Evolutionary conservation across 2,113 vertebrate species (phyloP), one percentile per base, ranked within the genome.

Genomic region (Nestor notabilis): DNA sequence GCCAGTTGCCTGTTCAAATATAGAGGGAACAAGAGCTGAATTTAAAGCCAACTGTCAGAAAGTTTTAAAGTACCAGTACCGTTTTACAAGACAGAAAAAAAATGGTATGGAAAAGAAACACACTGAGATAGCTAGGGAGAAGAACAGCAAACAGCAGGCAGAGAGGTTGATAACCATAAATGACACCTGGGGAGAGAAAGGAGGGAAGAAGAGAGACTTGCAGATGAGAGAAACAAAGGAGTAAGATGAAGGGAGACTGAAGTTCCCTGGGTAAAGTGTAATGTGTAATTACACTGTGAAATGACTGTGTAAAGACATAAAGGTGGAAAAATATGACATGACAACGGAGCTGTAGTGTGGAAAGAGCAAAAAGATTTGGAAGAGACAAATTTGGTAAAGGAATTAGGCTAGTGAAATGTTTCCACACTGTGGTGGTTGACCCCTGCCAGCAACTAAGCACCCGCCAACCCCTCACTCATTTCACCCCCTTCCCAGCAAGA

Each of bases 401-500:
- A 70, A 44, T 55, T 66, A 31, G 20, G 12, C 44, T 69, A 56
- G 14, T 64, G 60, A 69, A 87, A 56, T 7, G 23, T 63, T 92
- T 83, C 47, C 74, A 9, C 7, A 9, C 11, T 53, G 19, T 12
- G 3, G 19, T 75, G 23, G 17, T n/a, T 87, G 43, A 74, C 15
- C 19, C 9, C 49, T 64, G 37, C 4, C 37, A 58, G 29, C 28
- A 84, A 13, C 61, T 49, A 39, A 55, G 39, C 39, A 71, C 15
- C 9, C 39, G 65, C 11, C 19, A 76, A 31, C 6, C 17, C 17
- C 35, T 55, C 35, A 44, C 11, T 37, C 44, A 75, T 5, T 76
- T 70, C 24, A 81, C 3, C 7, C 10, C 9, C 10, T 53, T 6
- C 8, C 31, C 31, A 66, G 25, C 0, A 1, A 21, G 21, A 52